Evolutionary conservation across 2,797 vertebrate genomes (phyloP), one percentile per base, ranked within the genome.

Genomic region (Hirundo rustica): DNA sequence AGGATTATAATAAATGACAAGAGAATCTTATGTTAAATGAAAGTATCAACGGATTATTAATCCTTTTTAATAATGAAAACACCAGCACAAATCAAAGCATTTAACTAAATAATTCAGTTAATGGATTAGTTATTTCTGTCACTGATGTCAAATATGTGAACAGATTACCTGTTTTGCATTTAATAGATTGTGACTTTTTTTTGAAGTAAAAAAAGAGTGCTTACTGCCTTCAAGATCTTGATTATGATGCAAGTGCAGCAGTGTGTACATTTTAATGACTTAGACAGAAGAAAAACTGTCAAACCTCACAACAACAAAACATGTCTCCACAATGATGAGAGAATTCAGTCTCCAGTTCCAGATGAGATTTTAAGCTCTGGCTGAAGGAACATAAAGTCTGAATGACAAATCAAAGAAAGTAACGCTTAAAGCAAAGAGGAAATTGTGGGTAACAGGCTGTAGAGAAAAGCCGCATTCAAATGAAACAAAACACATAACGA

Each of bases 351-450:
- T 95, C 51, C 40, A 6, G 36, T 45, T 95, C 51, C 48, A 51
- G 60, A 55, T 75, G 65, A 94, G 70, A 45, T 78, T 93, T 91
- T 79, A 90, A 78, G 25, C 44, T 89, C 55, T 94, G 80, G 36
- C 44, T 85, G 57, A 89, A 89, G 45, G 55, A 76, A 92, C 45
- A 32, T 19, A 38, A 77, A 70, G 36, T 78, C 82, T 86, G 85
- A 95, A 64, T 90, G 82, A 93, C 91, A 96, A 94, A 95, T 95
- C 86, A 96, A 87, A 96, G 92, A 30, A 92, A 92, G 27, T 27
- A 34, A 47, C 36, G 44, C 70, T 90, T 90, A 73, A 93, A 95
- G 73, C 79, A 90, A 94, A 93, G 50, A 89, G 42, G 44, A 91
- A 81, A 67, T 72, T 3, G 2, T 64, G 84, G 76, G 79, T 65